A percentile compares a stretch with the other conserved stretches of the same genome.
Evolutionary conservation across 2,113 vertebrate species (phyloP).

Genomic region (Actenoides hombroni): DNA sequence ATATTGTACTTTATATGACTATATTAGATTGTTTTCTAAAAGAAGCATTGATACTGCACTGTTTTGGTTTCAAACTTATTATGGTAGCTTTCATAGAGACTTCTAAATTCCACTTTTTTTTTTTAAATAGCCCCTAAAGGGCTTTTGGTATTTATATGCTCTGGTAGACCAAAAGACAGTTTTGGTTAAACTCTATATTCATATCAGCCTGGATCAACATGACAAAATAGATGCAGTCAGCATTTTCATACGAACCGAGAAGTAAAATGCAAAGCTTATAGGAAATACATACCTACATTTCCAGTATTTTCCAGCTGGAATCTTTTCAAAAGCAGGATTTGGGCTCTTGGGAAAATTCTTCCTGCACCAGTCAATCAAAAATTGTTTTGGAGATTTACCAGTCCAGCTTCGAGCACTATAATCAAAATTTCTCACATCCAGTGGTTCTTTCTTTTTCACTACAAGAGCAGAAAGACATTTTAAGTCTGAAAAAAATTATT

Average conservation of each 20-base stretch:
- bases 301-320: conserved; percentile 90
- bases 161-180: too few species aligned
- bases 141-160: neutral
- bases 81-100: neutral
- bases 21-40: neutral
- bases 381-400: conserved; percentile 98
- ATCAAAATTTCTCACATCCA: conserved; percentile 93
- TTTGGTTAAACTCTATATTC: neutral
- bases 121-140: neutral
- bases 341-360: conserved; percentile 95
- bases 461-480: conserved; percentile 9
- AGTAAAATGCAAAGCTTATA: neutral
- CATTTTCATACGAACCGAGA: neutral
- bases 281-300: conserved; percentile 86
- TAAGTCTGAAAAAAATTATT: neutral
- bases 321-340: conserved; percentile 90
- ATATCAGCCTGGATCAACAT: neutral
- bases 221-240: neutral
- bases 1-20: neutral
- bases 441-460: conserved; percentile 86
- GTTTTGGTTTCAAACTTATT: neutral
- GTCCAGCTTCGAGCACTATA: conserved; percentile 98
- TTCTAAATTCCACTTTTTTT: neutral
- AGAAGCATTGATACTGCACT: neutral
- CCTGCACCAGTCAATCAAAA: conserved; percentile 97